These are phyloP conservation scores for Triplophysa bombifrons DNA, from an alignment of 2,797 vertebrate species.

Conservation along the genomic window DNA sequence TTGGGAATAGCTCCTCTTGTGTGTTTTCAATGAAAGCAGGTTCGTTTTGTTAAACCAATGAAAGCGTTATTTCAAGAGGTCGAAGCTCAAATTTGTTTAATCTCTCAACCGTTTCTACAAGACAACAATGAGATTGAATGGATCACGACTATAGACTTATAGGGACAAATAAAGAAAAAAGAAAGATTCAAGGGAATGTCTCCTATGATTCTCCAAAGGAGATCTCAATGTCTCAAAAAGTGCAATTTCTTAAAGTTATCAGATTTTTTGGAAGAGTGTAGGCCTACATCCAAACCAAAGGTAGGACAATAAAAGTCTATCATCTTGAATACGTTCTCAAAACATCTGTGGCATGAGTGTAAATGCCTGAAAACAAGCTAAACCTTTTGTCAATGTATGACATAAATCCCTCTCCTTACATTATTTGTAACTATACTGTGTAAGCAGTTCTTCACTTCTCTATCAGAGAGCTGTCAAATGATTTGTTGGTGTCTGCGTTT, in stretches of 20 bases:
- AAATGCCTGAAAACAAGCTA: neutral
- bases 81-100: neutral
- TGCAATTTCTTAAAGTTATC: neutral
- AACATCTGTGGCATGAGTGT: neutral
- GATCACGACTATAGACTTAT: neutral
- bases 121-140: neutral
- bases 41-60: no score
- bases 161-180: no score
- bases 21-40: neutral
- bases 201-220: neutral
- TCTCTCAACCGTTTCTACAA: neutral
- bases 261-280: no score
- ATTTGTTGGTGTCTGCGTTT: constrained; percentile 33
- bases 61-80: neutral
- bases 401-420: neutral
- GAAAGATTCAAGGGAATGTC: neutral
- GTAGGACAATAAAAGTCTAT: no score
- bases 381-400: neutral
- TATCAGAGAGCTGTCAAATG: constrained; percentile 26
- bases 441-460: neutral
- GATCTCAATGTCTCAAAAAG: neutral
- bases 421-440: neutral
- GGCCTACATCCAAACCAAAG: no score
- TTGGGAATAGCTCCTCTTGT: neutral
- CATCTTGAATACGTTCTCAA: no score